Base-by-base conservation (phyloP, 2,888 invertebrate species). In the Lepidochrysops patricia region DNA sequence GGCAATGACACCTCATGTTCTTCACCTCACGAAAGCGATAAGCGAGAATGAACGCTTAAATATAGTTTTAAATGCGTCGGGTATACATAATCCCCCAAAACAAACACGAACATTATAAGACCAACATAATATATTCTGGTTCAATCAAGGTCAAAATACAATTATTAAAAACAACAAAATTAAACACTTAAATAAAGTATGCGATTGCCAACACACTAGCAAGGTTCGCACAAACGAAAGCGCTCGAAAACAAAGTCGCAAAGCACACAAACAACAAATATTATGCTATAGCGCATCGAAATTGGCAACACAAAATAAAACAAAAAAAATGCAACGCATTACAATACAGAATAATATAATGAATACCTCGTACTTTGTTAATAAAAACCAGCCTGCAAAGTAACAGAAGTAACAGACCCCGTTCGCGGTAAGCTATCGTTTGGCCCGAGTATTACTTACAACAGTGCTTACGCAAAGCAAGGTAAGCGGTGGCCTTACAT, bases 401-500 rank as follows among this genome's bases (percentile, higher is more conserved):
- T 57, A 58, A 50, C 61, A 63, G 62, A 50, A 60, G 58, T 58
- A 23, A 48, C 63, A 57, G 43, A 12, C 61, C 52, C 34, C 32
- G 59, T 27, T 32, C 61, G 59, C 61, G 66, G 67, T 68, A 66
- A 75, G 72, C 73, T 72, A 73, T 71, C 70, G 72, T 71, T 72
- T 73, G 71, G 72, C 72, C 66, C 66, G 68, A 71, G 74, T 74
- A 74, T 76, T 79, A 78, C 79, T 74, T 75, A 73, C 76, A 76
- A 74, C 68, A 64, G 63, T 74, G 77, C 77, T 84, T 84, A 77
- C 84, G 83, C 79, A 84, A 85, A 83, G 68, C 71, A 73, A 76
- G 78, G 81, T 79, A 80, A 83, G 82, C 78, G 80, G 78, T 71
- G 73, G 66, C 64, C 70, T 85, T 85, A 77, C 75, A 77, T 80